Evolutionary conservation across 2,888 invertebrate genomes (phyloP), one percentile per base, ranked within the genome.

Genomic region (Drosophila kuntzei): DNA sequence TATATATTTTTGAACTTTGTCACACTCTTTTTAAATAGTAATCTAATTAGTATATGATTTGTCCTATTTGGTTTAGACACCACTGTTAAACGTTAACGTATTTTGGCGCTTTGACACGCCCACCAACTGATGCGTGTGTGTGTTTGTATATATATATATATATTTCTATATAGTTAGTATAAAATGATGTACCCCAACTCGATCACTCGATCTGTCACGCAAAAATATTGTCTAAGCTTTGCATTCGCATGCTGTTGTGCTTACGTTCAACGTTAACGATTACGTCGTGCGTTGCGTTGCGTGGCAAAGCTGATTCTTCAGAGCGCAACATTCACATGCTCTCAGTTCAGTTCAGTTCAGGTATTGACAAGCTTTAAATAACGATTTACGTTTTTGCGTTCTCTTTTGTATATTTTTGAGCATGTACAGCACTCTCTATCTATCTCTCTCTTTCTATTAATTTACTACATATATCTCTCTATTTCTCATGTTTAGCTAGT

Each of bases 401-500:
- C 63, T 71, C 60, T 83, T 83, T 85, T 74, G 59, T 84, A 76
- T 78, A 80, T 63, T 87, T 82, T 86, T 82, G 82, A 84, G 83
- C 83, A 83, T 83, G 83, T 81, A 74, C 70, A 80, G 84, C 87
- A 87, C 85, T 72, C 61, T 76, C 64, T 80, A 68, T 66, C 54
- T 71, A 49, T 71, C 44, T 64, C 27, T 72, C 57, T 73, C 64
- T 79, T 43, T 73, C 39, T 49, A 29, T 32, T 64, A 60, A 55
- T 55, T 64, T 58, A 51, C 60, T 78, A 61, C 53, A 53, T 46
- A 44, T 49, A 47, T 69, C 16, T 61, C 44, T 60, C 54, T 76
- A 64, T 70, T 68, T 84, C 79, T 81, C 72, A 84, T 84, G 86
- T 82, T 83, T 87, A 87, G 79, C 69, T 83, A 83, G 87, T 84